Conservation (phyloP, 2,888 invertebrate species). For the Endotricha flammealis region DNA sequence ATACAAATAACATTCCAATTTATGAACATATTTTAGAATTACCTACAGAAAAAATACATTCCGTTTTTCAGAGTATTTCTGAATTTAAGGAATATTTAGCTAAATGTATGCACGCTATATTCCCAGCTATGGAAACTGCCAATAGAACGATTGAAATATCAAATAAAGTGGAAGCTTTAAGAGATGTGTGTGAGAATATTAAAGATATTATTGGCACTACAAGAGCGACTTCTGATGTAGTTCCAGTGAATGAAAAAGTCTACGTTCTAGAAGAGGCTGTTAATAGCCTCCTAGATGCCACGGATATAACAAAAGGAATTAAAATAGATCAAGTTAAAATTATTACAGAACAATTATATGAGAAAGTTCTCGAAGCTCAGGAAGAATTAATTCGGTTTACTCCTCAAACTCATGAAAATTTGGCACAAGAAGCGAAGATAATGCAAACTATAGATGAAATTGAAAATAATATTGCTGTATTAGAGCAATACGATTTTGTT, state of each 20-base stretch:
- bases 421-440: constrained; percentile 47
- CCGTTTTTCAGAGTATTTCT: constrained; percentile 44
- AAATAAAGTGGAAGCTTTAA: constrained; percentile 44
- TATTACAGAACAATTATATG: constrained; percentile 50
- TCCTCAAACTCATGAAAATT: constrained; percentile 31
- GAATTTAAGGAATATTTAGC: constrained; percentile 53
- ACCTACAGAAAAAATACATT: constrained; percentile 49
- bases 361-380: constrained; percentile 43
- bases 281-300: constrained; percentile 42
- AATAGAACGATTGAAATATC: constrained; percentile 54
- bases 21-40: constrained; percentile 57
- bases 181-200: constrained; percentile 46
- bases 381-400: constrained; percentile 54
- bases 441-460: constrained; percentile 53
- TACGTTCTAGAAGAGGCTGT: constrained; percentile 36
- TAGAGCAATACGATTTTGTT: constrained; percentile 58
- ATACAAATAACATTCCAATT: constrained; percentile 57
- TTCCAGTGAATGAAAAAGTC: constrained; percentile 25
- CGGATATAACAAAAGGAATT: constrained; percentile 42
- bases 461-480: constrained; percentile 52
- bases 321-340: constrained; percentile 45
- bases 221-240: constrained; percentile 21
- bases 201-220: constrained; percentile 38
- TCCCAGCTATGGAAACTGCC: constrained; percentile 47
- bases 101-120: constrained; percentile 45